Evolutionary conservation across 2,797 vertebrate genomes (phyloP).

Genomic region (Alosa sapidissima): DNA sequence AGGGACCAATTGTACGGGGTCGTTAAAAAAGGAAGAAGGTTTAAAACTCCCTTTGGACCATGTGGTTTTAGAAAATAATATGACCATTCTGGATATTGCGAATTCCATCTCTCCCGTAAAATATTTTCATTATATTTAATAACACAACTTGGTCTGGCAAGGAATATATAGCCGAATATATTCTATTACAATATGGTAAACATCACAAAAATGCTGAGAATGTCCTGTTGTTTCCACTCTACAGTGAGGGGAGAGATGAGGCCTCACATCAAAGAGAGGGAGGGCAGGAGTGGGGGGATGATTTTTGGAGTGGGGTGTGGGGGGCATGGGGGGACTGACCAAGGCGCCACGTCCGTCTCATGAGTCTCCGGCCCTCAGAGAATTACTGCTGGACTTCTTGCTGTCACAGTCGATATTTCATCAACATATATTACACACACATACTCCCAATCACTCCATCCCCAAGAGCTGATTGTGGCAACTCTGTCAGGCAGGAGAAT

Average conservation of each 20-base stretch:
- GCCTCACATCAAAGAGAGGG: background rate
- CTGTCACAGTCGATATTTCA: slow-evolving; percentile 5
- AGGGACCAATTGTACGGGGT: background rate
- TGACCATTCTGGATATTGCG: background rate
- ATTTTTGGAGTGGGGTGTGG: background rate
- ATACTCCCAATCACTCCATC: background rate
- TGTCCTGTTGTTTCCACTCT: background rate
- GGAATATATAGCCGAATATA: background rate
- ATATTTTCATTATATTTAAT: background rate
- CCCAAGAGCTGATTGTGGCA: background rate
- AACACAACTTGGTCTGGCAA: background rate
- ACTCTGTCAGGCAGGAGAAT: background rate
- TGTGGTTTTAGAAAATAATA: background rate
- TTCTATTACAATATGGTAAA: background rate
- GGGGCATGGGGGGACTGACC: background rate
- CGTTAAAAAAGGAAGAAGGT: background rate
- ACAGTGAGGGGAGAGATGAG: background rate
- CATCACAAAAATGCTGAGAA: background rate
- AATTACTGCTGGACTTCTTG: slow-evolving; percentile 8
- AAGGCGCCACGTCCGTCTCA: background rate
- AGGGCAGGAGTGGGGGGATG: background rate
- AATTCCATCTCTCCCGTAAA: background rate
- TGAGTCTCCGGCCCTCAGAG: background rate
- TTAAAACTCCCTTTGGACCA: background rate
- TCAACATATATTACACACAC: background rate